Evolutionary conservation across 2,888 invertebrate species (phyloP), one percentile per base, ranked within the genome.

Genomic region (Phengaris arion): DNA sequence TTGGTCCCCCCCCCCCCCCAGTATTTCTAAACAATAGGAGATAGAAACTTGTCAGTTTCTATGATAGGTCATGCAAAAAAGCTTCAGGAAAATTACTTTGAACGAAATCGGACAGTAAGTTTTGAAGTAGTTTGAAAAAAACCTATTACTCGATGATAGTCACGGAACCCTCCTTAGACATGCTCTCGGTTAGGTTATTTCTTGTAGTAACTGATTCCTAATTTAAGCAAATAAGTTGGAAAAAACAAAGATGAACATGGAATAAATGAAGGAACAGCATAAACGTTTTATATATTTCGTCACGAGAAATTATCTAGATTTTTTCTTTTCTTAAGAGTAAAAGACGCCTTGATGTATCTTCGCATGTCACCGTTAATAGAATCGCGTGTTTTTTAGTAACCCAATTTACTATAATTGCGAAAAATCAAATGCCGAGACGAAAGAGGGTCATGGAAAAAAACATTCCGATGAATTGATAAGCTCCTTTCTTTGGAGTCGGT

Each of bases 301-400:
- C 64, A 64, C 64, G 13, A 45, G 64, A 35, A 64, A 64, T 64
- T 45, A 45, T 64, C 35, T 2, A 64, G 35, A 64, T 12, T 45
- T 22, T 59, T 45, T 35, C 35, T 45, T 64, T 35, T 64, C 35
- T 13, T 64, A 22, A 22, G 12, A 64, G 64, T 64, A 64, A 59
- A 22, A 64, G 35, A 64, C 59, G 59, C 35, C 64, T 64, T 64
- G 59, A 59, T 22, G 64, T 64, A 64, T 35, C 64, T 45, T 64
- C 64, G 35, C 64, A 64, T 64, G 64, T 64, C 64, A 45, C 64
- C 13, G 64, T 13, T 35, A 64, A 64, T 35, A 35, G 35, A 64
- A 64, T 35, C 64, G 35, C 64, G 12, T 64, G 64, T 64, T 64
- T 64, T 59, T 64, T 64, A 64, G 35, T 45, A 64, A 35, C 64